phyloP scores from a whole-genome alignment of 2,888 invertebrate genomes.

The Trichacis sp. region DNA sequence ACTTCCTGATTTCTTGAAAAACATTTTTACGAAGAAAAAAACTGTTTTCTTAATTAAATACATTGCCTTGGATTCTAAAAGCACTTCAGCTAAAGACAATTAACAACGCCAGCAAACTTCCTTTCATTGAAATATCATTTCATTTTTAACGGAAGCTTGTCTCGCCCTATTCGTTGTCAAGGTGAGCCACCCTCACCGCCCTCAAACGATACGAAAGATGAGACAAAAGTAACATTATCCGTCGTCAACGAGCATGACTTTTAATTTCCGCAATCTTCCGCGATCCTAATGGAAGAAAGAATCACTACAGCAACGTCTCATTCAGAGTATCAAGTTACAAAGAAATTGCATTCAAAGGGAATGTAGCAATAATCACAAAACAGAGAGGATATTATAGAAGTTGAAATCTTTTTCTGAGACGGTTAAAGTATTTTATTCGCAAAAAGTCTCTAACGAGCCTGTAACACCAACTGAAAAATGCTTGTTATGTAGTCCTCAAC shows the following conservation, averaged over 20 bases:
- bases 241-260: slow-evolving; percentile 5
- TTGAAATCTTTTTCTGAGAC: too few species aligned
- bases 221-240: slow-evolving; percentile 11
- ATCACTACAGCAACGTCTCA: not conserved
- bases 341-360: not conserved
- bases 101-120: not conserved
- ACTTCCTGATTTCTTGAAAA: too few species aligned
- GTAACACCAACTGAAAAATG: too few species aligned
- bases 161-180: slow-evolving; percentile 7
- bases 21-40: too few species aligned
- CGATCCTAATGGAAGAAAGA: not conserved
- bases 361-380: not conserved
- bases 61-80: not conserved
- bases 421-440: too few species aligned
- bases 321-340: not conserved
- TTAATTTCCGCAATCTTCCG: slow-evolving; percentile 7
- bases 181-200: not conserved
- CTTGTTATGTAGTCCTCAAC: too few species aligned
- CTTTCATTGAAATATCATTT: slow-evolving; percentile 4
- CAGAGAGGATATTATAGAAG: too few species aligned
- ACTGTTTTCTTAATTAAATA: not conserved
- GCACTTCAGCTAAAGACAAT: not conserved
- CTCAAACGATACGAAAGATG: slow-evolving; percentile 7
- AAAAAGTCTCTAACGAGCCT: too few species aligned
- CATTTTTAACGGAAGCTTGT: not conserved